phyloP scores from a whole-genome alignment of 2,113 vertebrate species.

The Pongo pygmaeus region DNA sequence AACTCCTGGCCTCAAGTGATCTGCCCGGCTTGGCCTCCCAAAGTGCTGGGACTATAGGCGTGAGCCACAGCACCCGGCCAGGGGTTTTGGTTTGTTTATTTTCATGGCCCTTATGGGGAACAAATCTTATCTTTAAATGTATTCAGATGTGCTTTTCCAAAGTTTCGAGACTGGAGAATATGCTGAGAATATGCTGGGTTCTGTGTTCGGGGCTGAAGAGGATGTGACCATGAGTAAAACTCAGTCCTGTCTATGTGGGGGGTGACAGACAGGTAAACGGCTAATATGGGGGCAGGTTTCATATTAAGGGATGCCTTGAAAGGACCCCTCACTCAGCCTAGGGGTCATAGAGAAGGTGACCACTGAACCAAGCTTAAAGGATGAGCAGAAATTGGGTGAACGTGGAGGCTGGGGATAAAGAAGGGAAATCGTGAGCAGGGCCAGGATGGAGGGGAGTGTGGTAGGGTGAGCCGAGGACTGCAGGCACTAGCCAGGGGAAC shows the following conservation, averaged over 20 bases:
- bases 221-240: background rate
- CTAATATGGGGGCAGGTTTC: background rate
- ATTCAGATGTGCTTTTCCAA: background rate
- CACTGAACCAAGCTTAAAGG: background rate
- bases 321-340: background rate
- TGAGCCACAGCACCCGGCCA: fast-evolving
- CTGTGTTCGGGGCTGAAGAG: background rate
- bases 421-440: background rate
- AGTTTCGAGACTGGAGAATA: background rate
- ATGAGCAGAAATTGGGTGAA: background rate
- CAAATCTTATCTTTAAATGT: background rate
- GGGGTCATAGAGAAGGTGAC: background rate
- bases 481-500: background rate
- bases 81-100: no score
- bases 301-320: background rate
- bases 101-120: background rate
- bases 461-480: background rate
- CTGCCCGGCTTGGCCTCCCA: no score
- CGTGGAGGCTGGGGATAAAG: no score
- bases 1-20: no score
- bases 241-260: background rate
- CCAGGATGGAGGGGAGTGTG: background rate
- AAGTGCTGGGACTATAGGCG: no score
- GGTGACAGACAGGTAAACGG: background rate
- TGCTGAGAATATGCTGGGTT: no score